These are phyloP conservation scores for Pipra filicauda DNA, from an alignment of 2,113 vertebrate species.

Conservation along the genomic window DNA sequence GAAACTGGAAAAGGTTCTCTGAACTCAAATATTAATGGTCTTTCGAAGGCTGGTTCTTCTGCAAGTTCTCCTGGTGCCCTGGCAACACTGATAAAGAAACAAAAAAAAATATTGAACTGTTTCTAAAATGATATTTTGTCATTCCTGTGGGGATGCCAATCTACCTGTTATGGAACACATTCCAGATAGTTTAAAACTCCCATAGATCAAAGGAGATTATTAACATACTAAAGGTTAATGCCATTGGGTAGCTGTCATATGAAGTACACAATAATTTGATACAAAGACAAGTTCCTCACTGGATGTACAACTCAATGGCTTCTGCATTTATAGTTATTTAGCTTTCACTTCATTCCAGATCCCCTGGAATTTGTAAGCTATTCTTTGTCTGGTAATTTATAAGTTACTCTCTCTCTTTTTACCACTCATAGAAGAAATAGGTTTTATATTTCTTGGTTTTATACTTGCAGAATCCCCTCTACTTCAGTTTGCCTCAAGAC, in stretches of 20 bases:
- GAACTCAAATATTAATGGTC: not conserved
- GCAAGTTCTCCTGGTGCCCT: not conserved
- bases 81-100: not conserved
- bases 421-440: not conserved
- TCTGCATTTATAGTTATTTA: not conserved
- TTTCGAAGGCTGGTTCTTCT: not conserved
- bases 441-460: not conserved
- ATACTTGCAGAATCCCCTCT: not conserved
- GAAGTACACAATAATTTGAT: not conserved
- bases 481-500: not conserved
- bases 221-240: not conserved
- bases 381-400: not conserved
- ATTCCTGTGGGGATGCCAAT: not conserved
- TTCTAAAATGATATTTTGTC: not conserved
- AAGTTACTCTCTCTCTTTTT: not conserved
- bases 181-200: not conserved
- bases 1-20: not conserved
- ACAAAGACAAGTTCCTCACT: not conserved
- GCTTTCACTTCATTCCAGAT: not conserved
- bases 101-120: not conserved
- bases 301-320: not conserved
- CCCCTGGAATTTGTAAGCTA: not conserved
- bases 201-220: not conserved
- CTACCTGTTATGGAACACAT: not conserved
- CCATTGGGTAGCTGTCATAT: not conserved